These are phyloP conservation scores for Bos indicus DNA, from an alignment of 2,113 vertebrate genomes.

Conservation along the genomic window DNA sequence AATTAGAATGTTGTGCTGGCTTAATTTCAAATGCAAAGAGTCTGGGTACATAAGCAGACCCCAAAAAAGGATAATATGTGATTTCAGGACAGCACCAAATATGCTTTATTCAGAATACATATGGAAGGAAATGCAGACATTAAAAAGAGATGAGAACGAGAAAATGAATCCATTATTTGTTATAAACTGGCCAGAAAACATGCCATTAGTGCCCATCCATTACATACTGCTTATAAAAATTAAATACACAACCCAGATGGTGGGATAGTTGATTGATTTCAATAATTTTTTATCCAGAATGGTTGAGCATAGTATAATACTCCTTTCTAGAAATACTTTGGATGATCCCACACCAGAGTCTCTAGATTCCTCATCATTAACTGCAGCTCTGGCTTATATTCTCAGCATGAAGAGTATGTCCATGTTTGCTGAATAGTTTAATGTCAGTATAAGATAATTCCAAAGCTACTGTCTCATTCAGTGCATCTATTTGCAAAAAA, in stretches of 20 bases:
- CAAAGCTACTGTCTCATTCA: neutral
- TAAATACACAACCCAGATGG: neutral
- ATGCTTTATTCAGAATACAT: constrained; percentile 4
- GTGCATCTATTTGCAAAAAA: neutral
- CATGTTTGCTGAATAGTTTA: neutral
- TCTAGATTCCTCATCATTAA: neutral
- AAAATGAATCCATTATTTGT: neutral
- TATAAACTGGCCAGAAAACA: neutral
- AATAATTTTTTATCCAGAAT: neutral
- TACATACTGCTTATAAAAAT: neutral
- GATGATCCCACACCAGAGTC: neutral
- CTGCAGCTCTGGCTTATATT: neutral
- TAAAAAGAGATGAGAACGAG: neutral
- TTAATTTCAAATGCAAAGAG: constrained; percentile 37
- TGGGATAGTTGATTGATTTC: neutral
- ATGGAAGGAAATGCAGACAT: neutral
- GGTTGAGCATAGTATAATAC: neutral
- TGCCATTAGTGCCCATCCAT: neutral
- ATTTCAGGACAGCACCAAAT: constrained; percentile 27
- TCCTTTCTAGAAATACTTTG: neutral
- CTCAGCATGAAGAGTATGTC: neutral
- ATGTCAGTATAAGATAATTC: neutral
- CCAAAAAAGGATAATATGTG: neutral
- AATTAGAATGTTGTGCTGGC: constrained; percentile 36
- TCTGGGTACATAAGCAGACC: neutral